phyloP scores from a whole-genome alignment of 2,888 invertebrate genomes.

The Synanthedon formicaeformis region DNA sequence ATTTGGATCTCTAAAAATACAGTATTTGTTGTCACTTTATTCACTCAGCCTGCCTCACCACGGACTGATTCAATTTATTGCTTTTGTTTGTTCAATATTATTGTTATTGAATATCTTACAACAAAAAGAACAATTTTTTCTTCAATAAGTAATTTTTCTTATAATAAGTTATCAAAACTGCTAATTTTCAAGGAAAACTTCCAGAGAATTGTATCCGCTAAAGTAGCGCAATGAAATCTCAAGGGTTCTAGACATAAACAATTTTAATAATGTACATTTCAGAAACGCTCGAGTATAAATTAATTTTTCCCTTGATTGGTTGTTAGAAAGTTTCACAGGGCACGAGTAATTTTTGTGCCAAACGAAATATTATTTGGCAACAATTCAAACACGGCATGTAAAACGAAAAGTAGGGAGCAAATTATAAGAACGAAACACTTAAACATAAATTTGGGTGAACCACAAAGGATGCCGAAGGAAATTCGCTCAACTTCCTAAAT shows the following conservation, averaged over 20 bases:
- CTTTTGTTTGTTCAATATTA: too few relatives aligned
- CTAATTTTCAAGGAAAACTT: too few relatives aligned
- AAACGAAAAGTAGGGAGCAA: not conserved
- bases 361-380: not conserved
- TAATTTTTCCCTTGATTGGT: not conserved
- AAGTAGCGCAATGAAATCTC: too few relatives aligned
- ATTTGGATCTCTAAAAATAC: too few relatives aligned
- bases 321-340: not conserved
- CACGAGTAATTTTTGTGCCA: not conserved
- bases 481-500: not conserved
- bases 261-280: not conserved
- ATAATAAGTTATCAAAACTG: too few relatives aligned
- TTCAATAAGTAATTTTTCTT: too few relatives aligned
- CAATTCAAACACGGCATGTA: not conserved
- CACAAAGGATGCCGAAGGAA: constrained; percentile 3
- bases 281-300: not conserved
- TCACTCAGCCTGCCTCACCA: too few relatives aligned
- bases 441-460: constrained; percentile 3
- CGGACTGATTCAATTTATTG: too few relatives aligned
- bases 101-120: too few relatives aligned
- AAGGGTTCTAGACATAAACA: not conserved
- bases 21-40: too few relatives aligned
- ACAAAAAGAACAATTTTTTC: too few relatives aligned
- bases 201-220: too few relatives aligned
- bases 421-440: constrained; percentile 4